Percentiles rank a stretch among this genome's conserved stretches.
Conservation (phyloP, 2,797 vertebrate species). For the Danionella dracula region DNA sequence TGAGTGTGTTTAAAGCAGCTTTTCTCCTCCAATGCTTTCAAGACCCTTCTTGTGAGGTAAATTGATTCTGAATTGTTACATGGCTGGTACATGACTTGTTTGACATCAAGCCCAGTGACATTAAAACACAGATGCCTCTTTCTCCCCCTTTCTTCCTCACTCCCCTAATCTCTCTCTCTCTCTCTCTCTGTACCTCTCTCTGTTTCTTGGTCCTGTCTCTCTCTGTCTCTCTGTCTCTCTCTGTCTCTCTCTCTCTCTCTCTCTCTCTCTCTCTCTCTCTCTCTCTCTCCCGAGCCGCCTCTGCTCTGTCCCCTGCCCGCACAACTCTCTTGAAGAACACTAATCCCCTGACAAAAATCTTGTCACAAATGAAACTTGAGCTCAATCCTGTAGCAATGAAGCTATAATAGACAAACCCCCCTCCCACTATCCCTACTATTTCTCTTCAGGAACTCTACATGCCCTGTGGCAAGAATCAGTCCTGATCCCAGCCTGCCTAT, state of each 20-base stretch:
- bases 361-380: conserved; percentile 79
- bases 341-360: conserved; percentile 79
- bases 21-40: too few species aligned
- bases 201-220: conserved; percentile 68
- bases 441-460: conserved; percentile 64
- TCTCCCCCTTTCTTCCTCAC: too few species aligned
- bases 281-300: conserved; percentile 59
- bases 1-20: too few species aligned
- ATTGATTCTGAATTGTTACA: conserved; percentile 76
- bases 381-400: conserved; percentile 76
- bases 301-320: conserved; percentile 66
- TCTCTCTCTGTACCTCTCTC: conserved; percentile 64
- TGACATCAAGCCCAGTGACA: conserved; percentile 63
- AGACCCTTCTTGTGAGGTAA: conserved; percentile 71
- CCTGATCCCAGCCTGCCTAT: conserved; percentile 57
- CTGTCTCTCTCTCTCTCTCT: too few species aligned
- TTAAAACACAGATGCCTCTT: conserved; percentile 20
- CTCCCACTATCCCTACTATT: conserved; percentile 45
- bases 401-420: conserved; percentile 68
- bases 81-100: conserved; percentile 69
- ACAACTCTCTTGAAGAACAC: conserved; percentile 78
- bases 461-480: conserved; percentile 74
- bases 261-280: too few species aligned
- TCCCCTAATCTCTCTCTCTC: not conserved
- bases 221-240: conserved; percentile 48